Base-by-base conservation (phyloP, 2,113 vertebrate species). In the Ochotona curzoniae region DNA sequence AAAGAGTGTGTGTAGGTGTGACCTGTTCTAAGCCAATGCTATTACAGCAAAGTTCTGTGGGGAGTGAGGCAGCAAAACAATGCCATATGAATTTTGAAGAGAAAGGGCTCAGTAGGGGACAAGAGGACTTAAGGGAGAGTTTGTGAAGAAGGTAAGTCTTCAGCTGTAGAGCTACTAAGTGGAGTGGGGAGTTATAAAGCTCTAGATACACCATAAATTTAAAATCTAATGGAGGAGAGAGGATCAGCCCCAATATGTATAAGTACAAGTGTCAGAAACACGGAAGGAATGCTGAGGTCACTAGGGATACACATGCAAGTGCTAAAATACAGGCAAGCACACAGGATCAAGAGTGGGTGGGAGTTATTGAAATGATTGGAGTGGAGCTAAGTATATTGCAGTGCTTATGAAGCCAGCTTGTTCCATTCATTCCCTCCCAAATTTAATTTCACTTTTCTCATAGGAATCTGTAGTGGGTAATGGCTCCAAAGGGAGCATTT, bases 361-460 rank as follows among this genome's bases (percentile, higher is more conserved):
- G 92, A 86, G 91, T 96, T 97, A 93, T 93, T 97, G 82, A 92
- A 94, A 80, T 57, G 89, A 66, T 32, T 25, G 83, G 83, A 96
- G 92, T 61, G 64, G 51, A 93, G 87, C 57, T 94, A 93, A 96
- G 95, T 89, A 87, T 76, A 89, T 87, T 80, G 83, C 51, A 79
- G 89, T 87, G 64, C 91, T 88, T 95, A 89, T 32, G 93, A 83
- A 89, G 80, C 91, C 92, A 96, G 60, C 83, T 83, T 94, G 69
- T 71, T 95, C 84, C 82, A 91, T 82, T 93, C 87, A 95, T 90
- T 44, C 83, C 89, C 23, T 89, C 81, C 79, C 95, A 94, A 93
- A 95, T 96, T 95, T 94, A 97, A 95, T 95, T 94, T 97, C 83
- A 87, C 95, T 94, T 96, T 90, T 76, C 95, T 96, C 89, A 0